Evolutionary conservation across 1,140 invertebrate genomes (phyloP).

Genomic region (Carcinoscorpius rotundicauda): DNA sequence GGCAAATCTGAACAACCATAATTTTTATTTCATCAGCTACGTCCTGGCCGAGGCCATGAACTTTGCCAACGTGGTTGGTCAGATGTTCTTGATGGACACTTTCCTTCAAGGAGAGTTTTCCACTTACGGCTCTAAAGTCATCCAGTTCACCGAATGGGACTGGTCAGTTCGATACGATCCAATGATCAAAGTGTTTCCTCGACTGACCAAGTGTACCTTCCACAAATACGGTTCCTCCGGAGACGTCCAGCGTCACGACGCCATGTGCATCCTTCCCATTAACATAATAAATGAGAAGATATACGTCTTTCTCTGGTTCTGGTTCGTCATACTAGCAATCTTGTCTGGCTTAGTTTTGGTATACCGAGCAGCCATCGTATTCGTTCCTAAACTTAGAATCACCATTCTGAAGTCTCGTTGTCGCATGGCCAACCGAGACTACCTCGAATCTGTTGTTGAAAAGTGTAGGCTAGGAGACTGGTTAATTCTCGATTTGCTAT

Average conservation of each 20-base stretch:
- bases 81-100: conserved; percentile 66
- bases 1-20: conserved; percentile 65
- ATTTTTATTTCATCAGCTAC: conserved; percentile 69
- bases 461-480: conserved; percentile 62
- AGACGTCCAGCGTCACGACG: conserved; percentile 42
- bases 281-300: conserved; percentile 71
- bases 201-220: conserved; percentile 80
- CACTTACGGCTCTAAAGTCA: conserved; percentile 67
- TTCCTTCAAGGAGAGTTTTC: conserved; percentile 80
- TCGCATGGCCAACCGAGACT: conserved; percentile 21
- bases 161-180: conserved; percentile 46
- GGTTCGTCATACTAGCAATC: conserved; percentile 32
- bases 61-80: conserved; percentile 45
- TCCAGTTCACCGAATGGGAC: conserved; percentile 65
- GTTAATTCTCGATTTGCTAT: conserved; percentile 62
- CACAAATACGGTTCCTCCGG: conserved; percentile 72
- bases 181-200: conserved; percentile 58
- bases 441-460: conserved; percentile 18
- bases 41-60: conserved; percentile 53
- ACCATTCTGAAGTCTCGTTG: conserved; percentile 22
- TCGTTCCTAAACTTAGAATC: conserved; percentile 37
- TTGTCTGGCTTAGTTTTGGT: conserved; percentile 57
- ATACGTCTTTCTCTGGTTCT: conserved; percentile 58
- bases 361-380: conserved; percentile 58
- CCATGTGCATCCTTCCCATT: conserved; percentile 51